phyloP scores from a whole-genome alignment of 2,797 vertebrate genomes.

The Anniella stebbinsi region DNA sequence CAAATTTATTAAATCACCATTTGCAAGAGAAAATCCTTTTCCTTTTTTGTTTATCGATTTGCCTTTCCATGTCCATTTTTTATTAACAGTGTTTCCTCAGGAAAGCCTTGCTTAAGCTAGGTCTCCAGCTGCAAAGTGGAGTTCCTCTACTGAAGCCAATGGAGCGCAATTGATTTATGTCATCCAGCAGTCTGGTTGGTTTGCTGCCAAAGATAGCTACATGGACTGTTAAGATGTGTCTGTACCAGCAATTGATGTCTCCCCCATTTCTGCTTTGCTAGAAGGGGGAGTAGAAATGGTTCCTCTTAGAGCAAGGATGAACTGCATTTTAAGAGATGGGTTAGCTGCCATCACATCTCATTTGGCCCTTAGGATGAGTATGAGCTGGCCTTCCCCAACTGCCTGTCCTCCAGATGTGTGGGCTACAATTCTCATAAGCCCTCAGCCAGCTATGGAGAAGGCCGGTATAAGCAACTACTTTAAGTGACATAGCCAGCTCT shows the following conservation, averaged over 20 bases:
- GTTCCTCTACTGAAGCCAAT: neutral
- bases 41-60: conserved; percentile 33
- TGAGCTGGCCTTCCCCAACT: neutral
- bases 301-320: neutral
- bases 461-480: neutral
- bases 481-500: neutral
- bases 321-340: neutral
- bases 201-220: conserved; percentile 5
- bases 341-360: neutral
- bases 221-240: conserved; percentile 6
- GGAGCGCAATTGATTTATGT: neutral
- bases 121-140: neutral
- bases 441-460: no score
- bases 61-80: neutral
- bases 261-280: neutral
- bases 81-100: neutral
- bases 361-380: neutral
- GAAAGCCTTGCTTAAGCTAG: neutral
- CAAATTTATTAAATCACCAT: conserved; percentile 12
- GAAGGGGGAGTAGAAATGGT: neutral
- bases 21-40: conserved; percentile 7
- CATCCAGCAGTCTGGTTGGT: neutral
- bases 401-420: no score
- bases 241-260: neutral
- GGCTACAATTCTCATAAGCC: no score